phyloP scores from a whole-genome alignment of 1,140 invertebrate genomes.

The Drosophila novamexicana region DNA sequence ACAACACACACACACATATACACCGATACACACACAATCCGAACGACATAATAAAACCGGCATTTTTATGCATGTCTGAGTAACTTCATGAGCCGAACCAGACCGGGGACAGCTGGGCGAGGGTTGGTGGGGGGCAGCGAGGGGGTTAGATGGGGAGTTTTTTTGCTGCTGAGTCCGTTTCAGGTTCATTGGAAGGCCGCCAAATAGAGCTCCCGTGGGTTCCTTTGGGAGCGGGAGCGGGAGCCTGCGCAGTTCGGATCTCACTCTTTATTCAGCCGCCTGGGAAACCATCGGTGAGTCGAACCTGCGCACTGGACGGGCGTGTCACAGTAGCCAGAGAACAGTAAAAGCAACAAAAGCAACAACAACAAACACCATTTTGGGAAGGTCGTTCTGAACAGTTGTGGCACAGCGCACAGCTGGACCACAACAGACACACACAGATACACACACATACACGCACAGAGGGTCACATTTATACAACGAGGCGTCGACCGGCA shows the following conservation, averaged over 20 bases:
- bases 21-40: constrained; percentile 27
- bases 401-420: constrained; percentile 75
- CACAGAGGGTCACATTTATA: constrained; percentile 70
- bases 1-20: constrained; percentile 23
- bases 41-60: constrained; percentile 82
- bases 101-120: constrained; percentile 23
- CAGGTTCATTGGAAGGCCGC: constrained; percentile 71
- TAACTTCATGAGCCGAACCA: constrained; percentile 78
- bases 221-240: constrained; percentile 3
- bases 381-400: constrained; percentile 79
- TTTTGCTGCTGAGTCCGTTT: constrained; percentile 47
- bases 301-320: constrained; percentile 72
- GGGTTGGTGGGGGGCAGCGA: background rate
- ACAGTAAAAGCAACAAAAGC: constrained; percentile 23
- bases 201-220: constrained; percentile 51
- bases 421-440: constrained; percentile 53
- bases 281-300: background rate
- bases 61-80: constrained; percentile 82
- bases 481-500: constrained; percentile 79
- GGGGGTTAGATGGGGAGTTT: constrained; percentile 6
- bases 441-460: background rate
- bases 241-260: constrained; percentile 51
- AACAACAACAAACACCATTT: constrained; percentile 55
- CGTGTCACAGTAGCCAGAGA: constrained; percentile 68
- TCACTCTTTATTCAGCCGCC: constrained; percentile 59